Percentiles rank a stretch among this genome's conserved stretches.
Evolutionary conservation across 92 coral and sea anemone species (phyloP).

Genomic region (Zoanthus gigantus): DNA sequence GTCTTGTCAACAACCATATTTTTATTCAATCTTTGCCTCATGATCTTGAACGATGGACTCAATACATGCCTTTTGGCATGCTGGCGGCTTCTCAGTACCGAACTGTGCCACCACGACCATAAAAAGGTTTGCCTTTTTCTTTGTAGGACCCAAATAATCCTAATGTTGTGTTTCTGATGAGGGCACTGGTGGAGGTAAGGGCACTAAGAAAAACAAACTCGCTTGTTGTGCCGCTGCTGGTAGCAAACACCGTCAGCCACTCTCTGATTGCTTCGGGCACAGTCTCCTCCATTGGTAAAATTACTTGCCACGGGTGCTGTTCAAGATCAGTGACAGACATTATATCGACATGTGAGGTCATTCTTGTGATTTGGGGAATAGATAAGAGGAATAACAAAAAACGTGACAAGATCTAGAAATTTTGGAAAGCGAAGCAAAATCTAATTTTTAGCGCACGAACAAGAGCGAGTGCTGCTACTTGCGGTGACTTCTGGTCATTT

Average conservation of each 20-base stretch:
- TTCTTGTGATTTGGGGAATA: neutral
- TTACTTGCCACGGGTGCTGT: conserved; percentile 35
- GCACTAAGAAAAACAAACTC: conserved; percentile 26
- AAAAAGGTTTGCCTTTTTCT: neutral
- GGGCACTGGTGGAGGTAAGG: neutral
- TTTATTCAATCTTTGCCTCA: neutral
- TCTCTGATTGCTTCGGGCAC: conserved; percentile 20
- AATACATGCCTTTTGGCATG: neutral
- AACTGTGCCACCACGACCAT: neutral
- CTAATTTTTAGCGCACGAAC: neutral
- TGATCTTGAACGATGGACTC: neutral
- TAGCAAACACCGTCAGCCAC: conserved; percentile 6
- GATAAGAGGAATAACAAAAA: neutral
- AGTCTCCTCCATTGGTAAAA: conserved; percentile 25
- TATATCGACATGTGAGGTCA: neutral
- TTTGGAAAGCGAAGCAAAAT: neutral
- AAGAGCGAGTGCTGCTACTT: neutral
- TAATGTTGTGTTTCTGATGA: neutral
- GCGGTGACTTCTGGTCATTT: neutral
- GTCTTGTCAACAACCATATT: neutral
- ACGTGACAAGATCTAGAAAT: neutral
- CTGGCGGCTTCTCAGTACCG: neutral
- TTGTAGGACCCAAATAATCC: neutral
- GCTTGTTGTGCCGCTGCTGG: conserved; percentile 51
- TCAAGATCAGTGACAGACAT: conserved; percentile 15